Conservation (phyloP, 2,797 vertebrate species). For the Lophius americanus region DNA sequence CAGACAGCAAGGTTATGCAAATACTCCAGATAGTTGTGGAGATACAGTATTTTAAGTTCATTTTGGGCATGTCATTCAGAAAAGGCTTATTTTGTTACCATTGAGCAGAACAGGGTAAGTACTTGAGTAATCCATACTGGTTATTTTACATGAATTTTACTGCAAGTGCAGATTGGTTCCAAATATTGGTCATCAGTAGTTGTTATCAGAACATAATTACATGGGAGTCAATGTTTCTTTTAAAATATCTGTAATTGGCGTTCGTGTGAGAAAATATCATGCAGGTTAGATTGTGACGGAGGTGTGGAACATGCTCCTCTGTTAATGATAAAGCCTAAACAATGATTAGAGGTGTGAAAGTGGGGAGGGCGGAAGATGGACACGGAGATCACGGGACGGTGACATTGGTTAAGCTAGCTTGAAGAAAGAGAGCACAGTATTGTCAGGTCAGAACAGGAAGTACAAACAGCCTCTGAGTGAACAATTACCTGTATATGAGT, state of each 20-base stretch:
- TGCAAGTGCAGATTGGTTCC: too few relatives aligned
- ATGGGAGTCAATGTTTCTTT: not conserved
- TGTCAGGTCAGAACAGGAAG: conserved; percentile 10
- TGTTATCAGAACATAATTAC: too few relatives aligned
- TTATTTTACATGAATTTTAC: too few relatives aligned
- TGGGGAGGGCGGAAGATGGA: not conserved
- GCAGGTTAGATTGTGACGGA: not conserved
- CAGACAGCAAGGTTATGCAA: too few relatives aligned
- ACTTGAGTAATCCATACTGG: too few relatives aligned
- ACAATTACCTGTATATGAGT: not conserved
- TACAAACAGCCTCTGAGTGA: not conserved
- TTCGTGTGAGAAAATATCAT: not conserved
- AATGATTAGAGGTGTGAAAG: not conserved
- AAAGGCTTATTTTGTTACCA: too few relatives aligned
- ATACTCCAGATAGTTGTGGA: too few relatives aligned
- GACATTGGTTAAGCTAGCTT: not conserved
- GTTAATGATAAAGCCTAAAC: not conserved
- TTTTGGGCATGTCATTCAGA: too few relatives aligned
- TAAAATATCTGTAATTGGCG: not conserved
- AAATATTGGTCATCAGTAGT: too few relatives aligned
- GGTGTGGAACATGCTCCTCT: not conserved
- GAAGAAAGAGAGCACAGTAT: conserved; percentile 39
- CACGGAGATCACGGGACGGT: not conserved
- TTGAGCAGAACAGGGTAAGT: too few relatives aligned
- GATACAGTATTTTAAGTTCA: too few relatives aligned